Evolutionary conservation across 2,888 invertebrate species (phyloP).

Genomic region (Calameuta filiformis): DNA sequence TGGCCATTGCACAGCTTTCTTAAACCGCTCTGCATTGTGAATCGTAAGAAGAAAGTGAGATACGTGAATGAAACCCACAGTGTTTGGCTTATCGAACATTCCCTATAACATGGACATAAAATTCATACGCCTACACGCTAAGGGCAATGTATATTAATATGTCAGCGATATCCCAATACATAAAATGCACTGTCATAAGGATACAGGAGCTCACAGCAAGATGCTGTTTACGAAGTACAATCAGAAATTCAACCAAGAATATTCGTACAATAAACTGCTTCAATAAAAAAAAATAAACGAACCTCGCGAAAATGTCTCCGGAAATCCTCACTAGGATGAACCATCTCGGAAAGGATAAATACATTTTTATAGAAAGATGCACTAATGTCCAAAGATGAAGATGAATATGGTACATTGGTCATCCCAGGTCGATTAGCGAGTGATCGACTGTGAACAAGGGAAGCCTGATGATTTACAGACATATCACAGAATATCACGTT

Average conservation of each 20-base stretch:
- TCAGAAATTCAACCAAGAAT: neutral
- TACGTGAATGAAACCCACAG: slow-evolving; percentile 54
- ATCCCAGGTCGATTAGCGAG: neutral
- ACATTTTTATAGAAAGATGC: slow-evolving; percentile 54
- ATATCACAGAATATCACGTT: neutral
- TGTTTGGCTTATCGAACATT: slow-evolving; percentile 62
- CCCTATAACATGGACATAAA: slow-evolving; percentile 40
- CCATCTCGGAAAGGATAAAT: slow-evolving; percentile 46
- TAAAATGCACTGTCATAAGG: neutral
- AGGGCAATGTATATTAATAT: neutral
- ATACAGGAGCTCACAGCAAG: neutral
- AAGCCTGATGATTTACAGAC: neutral
- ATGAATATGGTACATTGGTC: neutral
- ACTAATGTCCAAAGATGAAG: slow-evolving; percentile 18
- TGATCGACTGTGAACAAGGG: neutral
- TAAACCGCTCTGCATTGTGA: slow-evolving; percentile 50
- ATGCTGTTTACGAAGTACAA: neutral
- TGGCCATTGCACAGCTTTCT: slow-evolving; percentile 56
- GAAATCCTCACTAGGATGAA: slow-evolving; percentile 51
- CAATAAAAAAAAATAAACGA: neutral
- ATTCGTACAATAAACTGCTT: neutral
- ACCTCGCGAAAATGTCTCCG: slow-evolving; percentile 50
- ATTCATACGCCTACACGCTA: neutral
- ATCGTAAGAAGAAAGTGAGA: slow-evolving; percentile 54
- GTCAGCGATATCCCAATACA: neutral